A percentile compares a stretch with the other conserved stretches of the same genome.
Evolutionary conservation across 2,797 vertebrate genomes (phyloP).

Genomic region (Poecilia wingei): DNA sequence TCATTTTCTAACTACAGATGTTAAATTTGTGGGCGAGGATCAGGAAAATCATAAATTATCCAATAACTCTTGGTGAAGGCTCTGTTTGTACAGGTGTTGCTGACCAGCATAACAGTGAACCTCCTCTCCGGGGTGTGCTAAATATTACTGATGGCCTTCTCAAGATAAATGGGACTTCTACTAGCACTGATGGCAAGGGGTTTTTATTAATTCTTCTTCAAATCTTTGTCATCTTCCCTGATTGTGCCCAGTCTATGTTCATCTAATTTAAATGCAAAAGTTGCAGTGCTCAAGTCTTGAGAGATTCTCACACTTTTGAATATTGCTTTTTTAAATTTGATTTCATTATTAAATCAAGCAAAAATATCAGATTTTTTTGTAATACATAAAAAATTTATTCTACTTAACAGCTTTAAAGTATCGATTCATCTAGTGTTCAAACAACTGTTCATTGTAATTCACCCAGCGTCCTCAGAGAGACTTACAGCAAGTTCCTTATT

Average conservation of each 20-base stretch:
- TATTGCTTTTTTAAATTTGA: background rate
- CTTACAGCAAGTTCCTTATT: conserved; percentile 41
- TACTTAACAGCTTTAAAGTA: conserved; percentile 3
- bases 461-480: conserved; percentile 29
- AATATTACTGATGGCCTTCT: background rate
- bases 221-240: background rate
- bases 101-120: conserved; percentile 1
- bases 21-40: background rate
- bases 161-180: background rate
- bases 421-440: background rate
- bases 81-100: background rate
- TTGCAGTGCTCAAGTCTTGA: background rate
- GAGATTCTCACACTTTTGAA: background rate
- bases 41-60: conserved; percentile 1
- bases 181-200: too few relatives aligned
- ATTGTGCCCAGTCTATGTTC: background rate
- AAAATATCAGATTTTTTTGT: background rate
- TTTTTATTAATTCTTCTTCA: background rate
- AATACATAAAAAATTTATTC: background rate
- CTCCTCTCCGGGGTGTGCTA: background rate
- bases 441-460: background rate
- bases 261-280: background rate
- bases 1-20: background rate
- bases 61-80: conserved; percentile 1
- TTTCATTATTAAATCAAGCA: background rate